Conservation (phyloP, 1,140 invertebrate genomes). For the Drosophila tropicalis region DNA sequence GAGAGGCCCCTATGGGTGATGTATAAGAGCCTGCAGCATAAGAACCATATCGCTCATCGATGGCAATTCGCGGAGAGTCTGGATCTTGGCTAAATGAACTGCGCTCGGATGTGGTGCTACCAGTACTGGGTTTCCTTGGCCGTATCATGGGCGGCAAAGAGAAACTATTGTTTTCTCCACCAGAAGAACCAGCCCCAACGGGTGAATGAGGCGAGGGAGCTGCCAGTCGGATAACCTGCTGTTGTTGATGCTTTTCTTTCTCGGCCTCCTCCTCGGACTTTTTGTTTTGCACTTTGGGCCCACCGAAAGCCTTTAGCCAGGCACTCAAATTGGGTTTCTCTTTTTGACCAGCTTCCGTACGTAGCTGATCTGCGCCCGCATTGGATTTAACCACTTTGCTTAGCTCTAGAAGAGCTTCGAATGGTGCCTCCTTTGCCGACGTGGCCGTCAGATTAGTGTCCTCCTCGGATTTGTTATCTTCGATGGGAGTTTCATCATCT, state of each 20-base stretch:
- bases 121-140: conserved; percentile 87
- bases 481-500: conserved; percentile 60
- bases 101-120: conserved; percentile 89
- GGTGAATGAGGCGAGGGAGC: conserved; percentile 61
- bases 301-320: conserved; percentile 95
- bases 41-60: conserved; percentile 85
- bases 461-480: conserved; percentile 40
- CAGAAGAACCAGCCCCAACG: conserved; percentile 22
- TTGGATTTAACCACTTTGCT: conserved; percentile 38
- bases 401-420: conserved; percentile 65
- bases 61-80: conserved; percentile 87
- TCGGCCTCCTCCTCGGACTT: conserved; percentile 79
- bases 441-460: conserved; percentile 8
- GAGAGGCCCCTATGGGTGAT: conserved; percentile 86
- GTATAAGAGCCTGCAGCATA: conserved; percentile 87
- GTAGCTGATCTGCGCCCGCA: conserved; percentile 25
- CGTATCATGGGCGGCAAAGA: conserved; percentile 82
- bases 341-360: conserved; percentile 62
- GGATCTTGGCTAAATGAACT: conserved; percentile 90
- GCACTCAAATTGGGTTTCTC: conserved; percentile 93
- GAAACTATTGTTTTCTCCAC: conserved; percentile 46
- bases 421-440: conserved; percentile 49
- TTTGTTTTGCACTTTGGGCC: conserved; percentile 86
- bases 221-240: conserved; percentile 5
- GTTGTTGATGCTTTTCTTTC: conserved; percentile 82